Evolutionary conservation across 2,113 vertebrate genomes (phyloP).

Genomic region (Cariama cristata): DNA sequence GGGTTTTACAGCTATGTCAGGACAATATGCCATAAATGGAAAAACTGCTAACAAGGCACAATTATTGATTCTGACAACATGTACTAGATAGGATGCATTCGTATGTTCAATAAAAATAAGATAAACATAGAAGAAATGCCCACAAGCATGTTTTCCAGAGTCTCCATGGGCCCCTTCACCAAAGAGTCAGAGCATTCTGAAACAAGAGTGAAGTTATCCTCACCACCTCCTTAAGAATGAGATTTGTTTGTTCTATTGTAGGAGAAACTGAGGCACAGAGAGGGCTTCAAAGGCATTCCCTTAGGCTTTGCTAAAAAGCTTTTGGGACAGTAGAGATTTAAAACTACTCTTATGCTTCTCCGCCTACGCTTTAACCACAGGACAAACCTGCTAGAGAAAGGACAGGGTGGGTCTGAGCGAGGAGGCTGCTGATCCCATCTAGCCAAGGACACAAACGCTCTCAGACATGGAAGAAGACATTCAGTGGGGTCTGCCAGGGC

Average conservation of each 20-base stretch:
- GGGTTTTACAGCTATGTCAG: slow-evolving; percentile 79
- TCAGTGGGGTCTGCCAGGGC: neutral
- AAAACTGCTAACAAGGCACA: slow-evolving; percentile 70
- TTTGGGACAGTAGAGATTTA: neutral
- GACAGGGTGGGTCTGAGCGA: neutral
- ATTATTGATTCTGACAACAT: slow-evolving; percentile 75
- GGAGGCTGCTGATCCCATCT: neutral
- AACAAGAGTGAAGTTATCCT: neutral
- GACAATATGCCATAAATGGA: slow-evolving; percentile 75
- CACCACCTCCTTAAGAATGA: neutral
- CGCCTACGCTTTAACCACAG: neutral
- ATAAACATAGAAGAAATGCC: slow-evolving; percentile 38
- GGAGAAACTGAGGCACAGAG: neutral
- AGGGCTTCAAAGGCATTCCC: neutral
- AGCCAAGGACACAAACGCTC: neutral
- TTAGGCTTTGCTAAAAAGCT: neutral
- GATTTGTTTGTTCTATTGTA: neutral
- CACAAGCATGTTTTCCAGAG: neutral
- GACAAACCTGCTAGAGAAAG: neutral
- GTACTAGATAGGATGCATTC: slow-evolving; percentile 60
- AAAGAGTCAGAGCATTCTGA: neutral
- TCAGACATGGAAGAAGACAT: neutral
- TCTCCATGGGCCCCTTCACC: neutral
- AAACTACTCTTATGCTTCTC: neutral
- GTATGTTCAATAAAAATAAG: slow-evolving; percentile 60